phyloP scores from a whole-genome alignment of 2,797 vertebrate species.

The Cheirogaleus major region DNA sequence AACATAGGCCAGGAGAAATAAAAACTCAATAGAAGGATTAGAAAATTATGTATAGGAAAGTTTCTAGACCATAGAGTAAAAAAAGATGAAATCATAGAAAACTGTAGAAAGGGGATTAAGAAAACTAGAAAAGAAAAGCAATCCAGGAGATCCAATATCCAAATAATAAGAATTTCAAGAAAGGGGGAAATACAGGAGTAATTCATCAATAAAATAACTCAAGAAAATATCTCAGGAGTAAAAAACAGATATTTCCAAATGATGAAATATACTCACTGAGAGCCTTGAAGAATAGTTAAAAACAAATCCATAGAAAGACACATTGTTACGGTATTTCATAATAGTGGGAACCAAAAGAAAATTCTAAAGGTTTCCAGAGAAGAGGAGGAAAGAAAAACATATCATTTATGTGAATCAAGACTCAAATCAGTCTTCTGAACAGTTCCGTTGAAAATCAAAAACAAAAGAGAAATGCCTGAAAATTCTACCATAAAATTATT shows the following conservation, averaged over 20 bases:
- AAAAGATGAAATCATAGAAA: not conserved
- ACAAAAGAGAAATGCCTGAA: not conserved
- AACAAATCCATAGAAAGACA: not conserved
- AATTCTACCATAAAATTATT: not conserved
- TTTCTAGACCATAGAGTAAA: not conserved
- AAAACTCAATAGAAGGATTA: not conserved
- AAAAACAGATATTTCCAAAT: not conserved
- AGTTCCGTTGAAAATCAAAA: not conserved
- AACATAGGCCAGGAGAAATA: not conserved
- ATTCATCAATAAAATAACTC: conserved; percentile 10
- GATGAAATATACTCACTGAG: not conserved
- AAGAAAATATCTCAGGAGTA: not conserved
- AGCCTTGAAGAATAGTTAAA: not conserved
- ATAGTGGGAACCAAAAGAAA: not conserved
- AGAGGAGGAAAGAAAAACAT: not conserved
- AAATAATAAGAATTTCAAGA: conserved; percentile 11
- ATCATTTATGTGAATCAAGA: not conserved
- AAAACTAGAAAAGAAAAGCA: not conserved
- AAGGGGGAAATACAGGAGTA: not conserved
- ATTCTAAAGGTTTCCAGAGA: not conserved
- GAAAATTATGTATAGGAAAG: not conserved
- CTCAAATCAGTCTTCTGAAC: not conserved
- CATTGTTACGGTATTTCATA: not conserved
- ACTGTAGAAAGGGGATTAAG: not conserved
- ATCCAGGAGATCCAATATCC: not conserved